These are phyloP conservation scores for Iphiclides podalirius DNA, from an alignment of 2,888 invertebrate genomes.

Conservation along the genomic window DNA sequence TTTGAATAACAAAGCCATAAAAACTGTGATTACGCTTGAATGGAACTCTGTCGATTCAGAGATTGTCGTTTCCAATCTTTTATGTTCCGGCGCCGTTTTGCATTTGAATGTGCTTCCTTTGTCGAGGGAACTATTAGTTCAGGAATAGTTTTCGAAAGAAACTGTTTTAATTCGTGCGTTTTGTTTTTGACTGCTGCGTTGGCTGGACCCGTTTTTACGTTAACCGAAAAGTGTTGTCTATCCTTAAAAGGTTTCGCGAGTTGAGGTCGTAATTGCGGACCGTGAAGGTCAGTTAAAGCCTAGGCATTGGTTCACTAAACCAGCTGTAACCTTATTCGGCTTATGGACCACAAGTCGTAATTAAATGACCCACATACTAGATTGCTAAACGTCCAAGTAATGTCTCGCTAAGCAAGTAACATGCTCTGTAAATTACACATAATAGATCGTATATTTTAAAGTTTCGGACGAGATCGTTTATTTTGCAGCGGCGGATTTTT, in stretches of 20 bases:
- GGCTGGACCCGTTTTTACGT: too few species aligned
- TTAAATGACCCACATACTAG: conserved; percentile 12
- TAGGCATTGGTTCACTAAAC: conserved; percentile 13
- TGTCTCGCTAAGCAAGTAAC: neutral
- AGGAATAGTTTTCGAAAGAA: conserved; percentile 9
- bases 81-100: conserved; percentile 37
- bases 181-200: neutral
- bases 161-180: neutral
- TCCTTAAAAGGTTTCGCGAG: conserved; percentile 15
- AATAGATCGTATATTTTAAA: neutral
- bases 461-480: too few species aligned
- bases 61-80: conserved; percentile 21
- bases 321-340: conserved; percentile 14
- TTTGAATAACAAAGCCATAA: conserved; percentile 14
- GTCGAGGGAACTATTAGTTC: conserved; percentile 24
- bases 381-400: neutral
- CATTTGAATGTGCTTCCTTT: conserved; percentile 45
- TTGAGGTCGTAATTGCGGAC: conserved; percentile 19
- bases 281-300: conserved; percentile 12
- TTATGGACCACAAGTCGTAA: conserved; percentile 6
- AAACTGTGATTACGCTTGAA: conserved; percentile 21
- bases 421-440: neutral
- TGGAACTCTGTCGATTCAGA: conserved; percentile 13
- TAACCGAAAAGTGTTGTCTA: conserved; percentile 4
- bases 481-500: too few species aligned